Evolutionary conservation across 2,888 invertebrate genomes (phyloP).

Genomic region (Adelognathus sp.): DNA sequence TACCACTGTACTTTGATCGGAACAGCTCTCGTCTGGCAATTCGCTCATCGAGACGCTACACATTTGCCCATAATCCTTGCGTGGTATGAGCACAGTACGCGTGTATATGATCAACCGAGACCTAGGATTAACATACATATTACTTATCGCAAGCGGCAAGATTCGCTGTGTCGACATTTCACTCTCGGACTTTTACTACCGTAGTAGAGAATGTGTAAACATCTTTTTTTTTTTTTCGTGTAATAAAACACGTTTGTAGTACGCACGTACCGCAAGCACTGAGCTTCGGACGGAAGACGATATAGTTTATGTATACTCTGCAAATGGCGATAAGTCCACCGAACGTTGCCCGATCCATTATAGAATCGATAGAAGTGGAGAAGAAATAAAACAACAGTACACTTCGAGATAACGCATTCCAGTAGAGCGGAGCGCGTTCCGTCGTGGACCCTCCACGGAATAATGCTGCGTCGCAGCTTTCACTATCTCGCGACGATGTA

Average conservation of each 20-base stretch:
- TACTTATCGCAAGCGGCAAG: slow-evolving; percentile 46
- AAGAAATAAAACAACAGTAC: slow-evolving; percentile 13
- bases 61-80: neutral
- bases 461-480: slow-evolving; percentile 1
- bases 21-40: slow-evolving; percentile 38
- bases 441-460: neutral
- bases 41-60: neutral
- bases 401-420: slow-evolving; percentile 14
- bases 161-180: slow-evolving; percentile 29
- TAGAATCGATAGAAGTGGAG: too few species aligned
- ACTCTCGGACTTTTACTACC: slow-evolving; percentile 4
- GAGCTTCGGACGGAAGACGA: slow-evolving; percentile 51
- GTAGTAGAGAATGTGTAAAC: slow-evolving; percentile 21
- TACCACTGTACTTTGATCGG: slow-evolving; percentile 9
- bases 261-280: slow-evolving; percentile 28
- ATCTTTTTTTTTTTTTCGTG: slow-evolving; percentile 1
- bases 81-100: neutral
- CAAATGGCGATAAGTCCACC: slow-evolving; percentile 49
- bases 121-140: neutral
- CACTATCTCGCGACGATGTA: neutral
- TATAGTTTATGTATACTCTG: slow-evolving; percentile 38
- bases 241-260: slow-evolving; percentile 28
- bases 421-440: neutral
- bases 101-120: neutral
- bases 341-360: slow-evolving; percentile 27